These are phyloP conservation scores for Andrena dorsata DNA, from an alignment of 2,888 invertebrate species.

Conservation along the genomic window DNA sequence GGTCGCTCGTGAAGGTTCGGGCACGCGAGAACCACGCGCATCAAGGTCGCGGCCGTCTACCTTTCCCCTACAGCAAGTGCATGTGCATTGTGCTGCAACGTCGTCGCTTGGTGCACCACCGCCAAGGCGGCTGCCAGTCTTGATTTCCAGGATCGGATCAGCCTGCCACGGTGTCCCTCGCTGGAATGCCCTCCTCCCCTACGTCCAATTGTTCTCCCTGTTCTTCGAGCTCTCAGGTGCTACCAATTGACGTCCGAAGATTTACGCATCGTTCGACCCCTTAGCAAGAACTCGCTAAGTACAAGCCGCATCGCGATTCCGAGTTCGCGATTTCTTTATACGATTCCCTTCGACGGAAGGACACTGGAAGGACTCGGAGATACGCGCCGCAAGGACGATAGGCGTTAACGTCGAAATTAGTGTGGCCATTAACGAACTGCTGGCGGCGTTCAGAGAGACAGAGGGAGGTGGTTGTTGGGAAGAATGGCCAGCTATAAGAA, in stretches of 20 bases:
- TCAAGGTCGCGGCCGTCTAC: slow-evolving; percentile 83
- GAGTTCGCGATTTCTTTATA: background rate
- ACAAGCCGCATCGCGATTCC: background rate
- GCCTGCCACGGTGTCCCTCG: background rate
- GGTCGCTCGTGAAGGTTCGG: slow-evolving; percentile 71
- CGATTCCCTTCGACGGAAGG: background rate
- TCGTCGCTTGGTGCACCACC: slow-evolving; percentile 64
- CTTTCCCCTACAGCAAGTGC: slow-evolving; percentile 78
- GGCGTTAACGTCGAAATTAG: slow-evolving; percentile 55
- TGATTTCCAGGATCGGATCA: slow-evolving; percentile 66
- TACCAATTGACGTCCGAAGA: background rate
- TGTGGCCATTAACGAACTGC: slow-evolving; percentile 50
- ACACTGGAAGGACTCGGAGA: background rate
- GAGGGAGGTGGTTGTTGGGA: slow-evolving; percentile 1
- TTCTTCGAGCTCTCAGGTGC: background rate
- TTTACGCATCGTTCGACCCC: background rate
- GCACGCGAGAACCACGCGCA: slow-evolving; percentile 84
- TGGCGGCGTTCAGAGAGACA: background rate
- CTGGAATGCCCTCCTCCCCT: slow-evolving; percentile 10
- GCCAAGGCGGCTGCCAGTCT: slow-evolving; percentile 63
- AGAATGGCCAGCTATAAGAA: slow-evolving; percentile 47
- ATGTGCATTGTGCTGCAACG: slow-evolving; percentile 71
- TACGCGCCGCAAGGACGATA: slow-evolving; percentile 38
- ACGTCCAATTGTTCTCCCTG: background rate
- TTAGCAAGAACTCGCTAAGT: slow-evolving; percentile 14